These are phyloP conservation scores for Nomada ferruginata DNA, from an alignment of 2,888 invertebrate genomes.

Conservation along the genomic window DNA sequence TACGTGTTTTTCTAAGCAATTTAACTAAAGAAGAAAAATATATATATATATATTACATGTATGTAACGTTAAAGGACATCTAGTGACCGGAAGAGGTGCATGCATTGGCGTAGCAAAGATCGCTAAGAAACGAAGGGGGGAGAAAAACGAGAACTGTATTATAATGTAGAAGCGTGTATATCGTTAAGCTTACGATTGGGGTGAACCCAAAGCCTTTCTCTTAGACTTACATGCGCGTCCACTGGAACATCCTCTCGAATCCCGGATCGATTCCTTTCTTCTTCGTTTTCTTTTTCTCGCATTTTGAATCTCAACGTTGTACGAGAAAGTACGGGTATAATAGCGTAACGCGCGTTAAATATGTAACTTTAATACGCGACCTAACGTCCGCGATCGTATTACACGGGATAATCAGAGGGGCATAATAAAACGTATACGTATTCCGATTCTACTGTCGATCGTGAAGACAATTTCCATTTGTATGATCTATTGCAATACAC, in stretches of 20 bases:
- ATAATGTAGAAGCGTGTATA: slow-evolving; percentile 67
- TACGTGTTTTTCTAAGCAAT: slow-evolving; percentile 22
- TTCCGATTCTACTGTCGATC: not conserved
- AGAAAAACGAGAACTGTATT: slow-evolving; percentile 62
- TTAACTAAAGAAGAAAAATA: not conserved
- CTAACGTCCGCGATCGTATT: slow-evolving; percentile 15
- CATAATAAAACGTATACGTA: not conserved
- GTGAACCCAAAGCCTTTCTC: slow-evolving; percentile 74
- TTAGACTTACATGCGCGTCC: slow-evolving; percentile 70
- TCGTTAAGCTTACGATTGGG: slow-evolving; percentile 69
- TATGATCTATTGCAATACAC: no score
- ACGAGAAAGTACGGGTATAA: slow-evolving; percentile 44
- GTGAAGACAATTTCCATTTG: not conserved
- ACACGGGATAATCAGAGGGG: not conserved
- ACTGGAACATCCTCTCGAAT: slow-evolving; percentile 49
- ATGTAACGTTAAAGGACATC: not conserved
- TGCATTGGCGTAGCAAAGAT: slow-evolving; percentile 43
- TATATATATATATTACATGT: no score
- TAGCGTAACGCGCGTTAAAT: slow-evolving; percentile 23
- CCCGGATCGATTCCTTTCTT: slow-evolving; percentile 37
- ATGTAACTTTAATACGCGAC: slow-evolving; percentile 29
- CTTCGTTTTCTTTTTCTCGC: not conserved
- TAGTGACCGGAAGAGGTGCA: slow-evolving; percentile 4
- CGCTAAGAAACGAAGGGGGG: slow-evolving; percentile 24
- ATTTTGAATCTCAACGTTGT: slow-evolving; percentile 29